Percentiles rank a stretch among this genome's conserved stretches.
These are phyloP conservation scores for Delia radicum DNA, from an alignment of 1,140 invertebrate genomes.

Conservation along the genomic window DNA sequence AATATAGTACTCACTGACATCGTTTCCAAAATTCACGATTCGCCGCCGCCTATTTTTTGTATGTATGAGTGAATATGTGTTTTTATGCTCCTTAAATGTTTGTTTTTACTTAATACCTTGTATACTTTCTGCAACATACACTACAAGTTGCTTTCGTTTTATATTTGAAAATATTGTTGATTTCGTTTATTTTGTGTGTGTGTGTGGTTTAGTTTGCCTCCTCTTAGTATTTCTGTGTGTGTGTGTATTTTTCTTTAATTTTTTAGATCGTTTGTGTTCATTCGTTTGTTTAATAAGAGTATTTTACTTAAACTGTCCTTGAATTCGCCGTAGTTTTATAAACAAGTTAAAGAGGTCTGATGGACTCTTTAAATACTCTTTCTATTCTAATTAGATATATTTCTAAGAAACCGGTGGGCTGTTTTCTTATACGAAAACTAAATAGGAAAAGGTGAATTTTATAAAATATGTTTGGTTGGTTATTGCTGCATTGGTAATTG, in stretches of 20 bases:
- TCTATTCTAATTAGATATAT: no score
- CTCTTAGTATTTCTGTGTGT: neutral
- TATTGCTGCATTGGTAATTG: no score
- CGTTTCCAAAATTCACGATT: constrained; percentile 2
- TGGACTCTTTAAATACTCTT: no score
- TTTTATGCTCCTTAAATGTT: neutral
- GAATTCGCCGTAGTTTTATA: neutral
- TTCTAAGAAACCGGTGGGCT: no score
- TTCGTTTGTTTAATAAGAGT: no score
- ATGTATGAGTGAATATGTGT: neutral
- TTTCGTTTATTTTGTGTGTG: neutral
- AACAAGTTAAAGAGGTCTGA: neutral
- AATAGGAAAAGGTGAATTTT: no score
- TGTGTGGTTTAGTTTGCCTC: no score
- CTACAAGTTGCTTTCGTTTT: neutral
- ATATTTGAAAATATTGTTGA: neutral
- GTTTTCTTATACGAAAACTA: no score
- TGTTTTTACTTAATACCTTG: neutral
- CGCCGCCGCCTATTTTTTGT: neutral
- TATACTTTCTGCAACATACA: neutral
- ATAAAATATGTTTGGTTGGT: no score
- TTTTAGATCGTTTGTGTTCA: neutral
- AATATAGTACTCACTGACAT: neutral
- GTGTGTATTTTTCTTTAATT: neutral
- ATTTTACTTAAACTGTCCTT: neutral